Evolutionary conservation across 2,888 invertebrate genomes (phyloP), one percentile per base, ranked within the genome.

Genomic region (Coleophora deauratella): DNA sequence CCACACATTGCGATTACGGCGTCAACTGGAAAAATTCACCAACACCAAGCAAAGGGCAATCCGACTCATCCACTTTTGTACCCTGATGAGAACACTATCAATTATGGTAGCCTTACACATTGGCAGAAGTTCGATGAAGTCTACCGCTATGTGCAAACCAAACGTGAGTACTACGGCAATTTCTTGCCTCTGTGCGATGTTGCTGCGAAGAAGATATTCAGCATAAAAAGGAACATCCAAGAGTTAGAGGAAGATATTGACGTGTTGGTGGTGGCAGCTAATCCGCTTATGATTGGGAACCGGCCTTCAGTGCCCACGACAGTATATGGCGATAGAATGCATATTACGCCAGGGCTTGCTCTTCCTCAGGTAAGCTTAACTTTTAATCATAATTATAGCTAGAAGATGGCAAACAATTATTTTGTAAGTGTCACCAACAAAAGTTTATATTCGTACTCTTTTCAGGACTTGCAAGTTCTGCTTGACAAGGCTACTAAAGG

Each of bases 1-100:
- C 87, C 89, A 3, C 77, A 87, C 33, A 86, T 90, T 42, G 75
- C 86, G 3, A 77, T 89, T 4, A 78, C 85, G 7, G 71, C 88
- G 0, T 66, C 86, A 7, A 85, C 77, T 44, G 87, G 87, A 0
- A 74, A 73, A 46, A 62, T 84, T 38, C 74, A 78, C 31, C 80
- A 85, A 35, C 80, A 87, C 43, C 84, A 86, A 59, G 69, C 82
- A 0, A 78, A 88, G 44, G 88, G 88, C 7, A 84, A 80, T 54
- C 85, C 88, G 0, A 72, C 71, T 2, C 86, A 89, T 63, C 87
- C 88, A 0, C 57, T 80, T 9, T 52, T 82, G 12, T 88, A 86
- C 57, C 86, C 87, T 15, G 87, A 87, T 52, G 72, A 82, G 1
- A 75, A 87, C 46, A 62, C 82, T 33, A 61, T 86, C 2, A 73